These are phyloP conservation scores for Pseudotriccus pelzelni DNA, from an alignment of 2,797 vertebrate species.

Conservation along the genomic window DNA sequence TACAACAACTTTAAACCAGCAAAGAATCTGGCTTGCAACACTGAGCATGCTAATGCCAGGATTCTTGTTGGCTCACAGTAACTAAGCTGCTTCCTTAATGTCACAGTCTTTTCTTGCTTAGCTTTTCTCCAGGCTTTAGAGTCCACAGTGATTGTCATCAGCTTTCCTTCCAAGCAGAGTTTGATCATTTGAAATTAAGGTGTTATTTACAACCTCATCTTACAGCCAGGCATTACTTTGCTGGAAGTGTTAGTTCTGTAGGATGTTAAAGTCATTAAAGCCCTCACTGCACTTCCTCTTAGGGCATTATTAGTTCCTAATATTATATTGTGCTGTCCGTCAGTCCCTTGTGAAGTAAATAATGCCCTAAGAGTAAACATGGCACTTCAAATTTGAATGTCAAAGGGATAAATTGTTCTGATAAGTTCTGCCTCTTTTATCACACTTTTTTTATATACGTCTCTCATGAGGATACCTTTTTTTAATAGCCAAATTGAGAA, in stretches of 20 bases:
- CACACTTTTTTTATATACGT: neutral
- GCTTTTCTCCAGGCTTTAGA: slow-evolving; percentile 18
- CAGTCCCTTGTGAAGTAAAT: slow-evolving; percentile 67
- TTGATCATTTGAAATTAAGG: slow-evolving; percentile 50
- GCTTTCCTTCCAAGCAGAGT: slow-evolving; percentile 33
- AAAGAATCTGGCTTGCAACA: neutral
- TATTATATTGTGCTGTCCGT: slow-evolving; percentile 59
- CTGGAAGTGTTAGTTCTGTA: slow-evolving; percentile 58
- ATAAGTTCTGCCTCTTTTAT: slow-evolving; percentile 31
- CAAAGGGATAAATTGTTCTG: slow-evolving; percentile 53
- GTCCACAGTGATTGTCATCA: slow-evolving; percentile 34
- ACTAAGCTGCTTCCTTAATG: slow-evolving; percentile 2
- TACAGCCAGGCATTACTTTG: slow-evolving; percentile 24
- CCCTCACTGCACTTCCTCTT: slow-evolving; percentile 47
- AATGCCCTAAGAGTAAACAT: slow-evolving; percentile 57
- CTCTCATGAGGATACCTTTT: slow-evolving; percentile 16
- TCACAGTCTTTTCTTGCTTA: neutral
- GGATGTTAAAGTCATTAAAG: slow-evolving; percentile 65
- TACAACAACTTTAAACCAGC: neutral
- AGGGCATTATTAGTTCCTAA: slow-evolving; percentile 66
- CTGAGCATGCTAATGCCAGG: neutral
- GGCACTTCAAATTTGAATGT: slow-evolving; percentile 59
- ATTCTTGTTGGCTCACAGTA: neutral
- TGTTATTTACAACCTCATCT: slow-evolving; percentile 51
- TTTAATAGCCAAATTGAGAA: slow-evolving; percentile 6